Base-by-base conservation (phyloP, 2,113 vertebrate genomes). In the Passerina amoena region DNA sequence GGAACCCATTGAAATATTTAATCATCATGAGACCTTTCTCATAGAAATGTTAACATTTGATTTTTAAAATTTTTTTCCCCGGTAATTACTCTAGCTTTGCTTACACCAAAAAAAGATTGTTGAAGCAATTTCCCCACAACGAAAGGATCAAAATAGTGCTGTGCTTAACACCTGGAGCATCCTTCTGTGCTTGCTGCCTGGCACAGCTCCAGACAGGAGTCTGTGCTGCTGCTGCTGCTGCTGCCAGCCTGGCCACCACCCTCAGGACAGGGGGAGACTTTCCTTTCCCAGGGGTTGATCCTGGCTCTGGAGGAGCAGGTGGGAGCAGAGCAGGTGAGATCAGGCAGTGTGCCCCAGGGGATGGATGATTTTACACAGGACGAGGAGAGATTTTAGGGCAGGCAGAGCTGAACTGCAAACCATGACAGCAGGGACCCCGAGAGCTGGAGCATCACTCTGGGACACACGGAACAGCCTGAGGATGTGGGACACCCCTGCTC, bases 91-190 rank as follows among this genome's bases (percentile, higher is more conserved):
- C 14, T 8, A 78, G 69, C 76, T 94, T 95, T 92, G 91, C 92
- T 94, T 94, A 89, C 90, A 93, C 44, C 8, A 20, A 72, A 90
- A 90, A 89, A 88, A 64, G 48, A 85, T n/a, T 22, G 20, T 77
- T 10, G 9, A 65, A 89, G 92, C 44, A 68, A 78, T 91, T 91
- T 84, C 80, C 73, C 57, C 24, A 24, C 80, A 56, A n/a, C 0
- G 11, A 75, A 86, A 14, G 33, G 80, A 92, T 88, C 77, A 86
- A 75, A 82, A 91, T 27, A 94, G 89, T 63, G 31, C 88, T 82
- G 84, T 93, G 82, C 63, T 82, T 85, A 94, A 90, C 95, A 95
- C 77, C 88, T 94, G 89, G 73, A 96, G 83, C 86, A 84, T 82
- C 93, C 65, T 89, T 59, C 23, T 16, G 56, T 6, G 9, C 21